A percentile compares a stretch with the other conserved stretches of the same genome.
Conservation (phyloP, 2,888 invertebrate species). For the Nezara viridula region DNA sequence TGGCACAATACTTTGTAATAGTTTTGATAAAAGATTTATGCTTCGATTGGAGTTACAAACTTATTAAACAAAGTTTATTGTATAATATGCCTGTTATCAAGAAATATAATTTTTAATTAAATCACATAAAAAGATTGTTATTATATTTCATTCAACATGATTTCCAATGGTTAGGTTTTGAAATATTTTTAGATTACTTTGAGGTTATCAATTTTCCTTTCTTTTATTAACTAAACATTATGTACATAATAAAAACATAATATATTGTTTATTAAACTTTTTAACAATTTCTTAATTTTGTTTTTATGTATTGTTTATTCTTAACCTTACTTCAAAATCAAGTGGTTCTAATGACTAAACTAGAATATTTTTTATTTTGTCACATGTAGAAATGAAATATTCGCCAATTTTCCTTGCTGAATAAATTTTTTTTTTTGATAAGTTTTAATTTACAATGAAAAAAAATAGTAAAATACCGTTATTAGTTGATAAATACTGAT, state of each 20-base stretch:
- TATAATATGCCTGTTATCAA: not conserved
- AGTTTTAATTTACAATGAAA: not conserved
- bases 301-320: not conserved
- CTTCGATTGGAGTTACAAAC: not conserved
- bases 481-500: not conserved
- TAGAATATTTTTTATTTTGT: not conserved
- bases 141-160: not conserved
- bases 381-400: not conserved
- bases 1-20: slow-evolving; percentile 2
- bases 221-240: not conserved
- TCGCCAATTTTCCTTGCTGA: not conserved
- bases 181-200: not conserved
- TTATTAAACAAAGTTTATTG: not conserved
- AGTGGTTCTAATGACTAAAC: not conserved
- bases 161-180: not conserved
- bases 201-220: not conserved
- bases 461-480: not conserved
- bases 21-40: not conserved
- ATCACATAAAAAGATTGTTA: not conserved
- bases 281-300: not conserved
- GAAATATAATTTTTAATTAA: not conserved
- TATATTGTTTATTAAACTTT: not conserved
- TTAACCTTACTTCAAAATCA: not conserved
- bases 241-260: not conserved
- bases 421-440: not conserved